Conservation (phyloP, 1,140 invertebrate genomes). For the Ridgeia piscesae region DNA sequence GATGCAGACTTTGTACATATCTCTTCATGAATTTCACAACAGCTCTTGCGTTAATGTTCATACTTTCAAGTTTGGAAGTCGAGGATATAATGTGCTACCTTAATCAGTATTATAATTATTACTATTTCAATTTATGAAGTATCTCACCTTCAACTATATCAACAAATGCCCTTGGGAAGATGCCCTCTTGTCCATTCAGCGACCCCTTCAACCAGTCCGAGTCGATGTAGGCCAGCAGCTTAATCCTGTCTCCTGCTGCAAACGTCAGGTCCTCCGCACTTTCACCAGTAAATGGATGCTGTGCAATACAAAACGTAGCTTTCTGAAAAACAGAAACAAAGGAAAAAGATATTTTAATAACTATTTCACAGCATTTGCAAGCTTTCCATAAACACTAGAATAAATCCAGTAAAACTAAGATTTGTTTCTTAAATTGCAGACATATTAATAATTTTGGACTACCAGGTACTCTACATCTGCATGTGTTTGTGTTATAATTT, state of each 20-base stretch:
- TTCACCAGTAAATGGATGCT: slow-evolving; percentile 68
- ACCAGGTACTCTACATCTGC: too few relatives aligned
- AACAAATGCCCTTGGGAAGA: slow-evolving; percentile 81
- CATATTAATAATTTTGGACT: too few relatives aligned
- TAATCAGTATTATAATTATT: too few relatives aligned
- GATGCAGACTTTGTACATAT: too few relatives aligned
- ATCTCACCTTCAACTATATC: slow-evolving; percentile 47
- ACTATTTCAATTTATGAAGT: not conserved
- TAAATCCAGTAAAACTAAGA: too few relatives aligned
- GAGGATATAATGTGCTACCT: too few relatives aligned
- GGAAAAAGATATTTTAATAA: not conserved
- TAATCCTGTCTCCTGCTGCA: slow-evolving; percentile 71
- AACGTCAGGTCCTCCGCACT: slow-evolving; percentile 63
- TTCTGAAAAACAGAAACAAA: not conserved
- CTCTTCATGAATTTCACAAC: too few relatives aligned
- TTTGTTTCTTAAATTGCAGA: too few relatives aligned
- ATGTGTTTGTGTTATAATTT: too few relatives aligned
- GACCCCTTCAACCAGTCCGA: slow-evolving; percentile 82
- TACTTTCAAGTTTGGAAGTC: too few relatives aligned
- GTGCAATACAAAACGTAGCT: slow-evolving; percentile 41
- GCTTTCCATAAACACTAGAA: too few relatives aligned
- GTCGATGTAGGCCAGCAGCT: slow-evolving; percentile 68
- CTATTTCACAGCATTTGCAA: not conserved
- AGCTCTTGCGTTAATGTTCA: too few relatives aligned
- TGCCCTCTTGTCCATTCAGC: slow-evolving; percentile 68